Base-by-base conservation (phyloP, 2,888 invertebrate genomes). In the Shargacucullia verbasci region DNA sequence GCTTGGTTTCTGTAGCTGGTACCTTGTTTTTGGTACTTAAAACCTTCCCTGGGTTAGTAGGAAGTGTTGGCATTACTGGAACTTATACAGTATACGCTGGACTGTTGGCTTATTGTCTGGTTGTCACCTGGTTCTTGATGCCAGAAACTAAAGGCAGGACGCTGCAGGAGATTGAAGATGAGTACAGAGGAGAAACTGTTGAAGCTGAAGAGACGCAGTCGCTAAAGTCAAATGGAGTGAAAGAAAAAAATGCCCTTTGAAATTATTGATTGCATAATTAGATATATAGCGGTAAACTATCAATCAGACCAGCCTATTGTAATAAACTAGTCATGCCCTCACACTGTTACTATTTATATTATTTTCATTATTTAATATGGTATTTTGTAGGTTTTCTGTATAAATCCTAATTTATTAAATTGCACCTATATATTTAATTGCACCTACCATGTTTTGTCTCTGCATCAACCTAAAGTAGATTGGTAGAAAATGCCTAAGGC, bases 101-200 rank as follows among this genome's bases (percentile, higher is more conserved):
- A 0, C 70, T 88, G 0, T 85, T 95, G 49, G 87, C 94, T 0
- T 84, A 95, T 5, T 75, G 94, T 25, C 93, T 96, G 31, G 82
- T 93, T 1, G 70, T 95, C 0, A 94, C 95, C 57, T 89, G 95
- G 63, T 91, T 94, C 49, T 77, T 94, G 46, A 80, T 96, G 52
- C 96, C 96, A 0, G 96, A 96, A 82, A 96, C 96, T 0, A 95
- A 94, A 68, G 95, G 95, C 3, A 95, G 94, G 69, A 95, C 96
- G 0, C 83, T 96, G 50, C 91, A 95, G 58, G 95, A 96, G 80
- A 96, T 96, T 44, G 96, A 96, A 69, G 94, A 95, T 13, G 86
- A 87, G 47, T 95, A 95, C 52, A 83, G 87, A 67, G 90, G 89
- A 35, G 35, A 13, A 7, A 34, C n/a, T 3, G 39, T n/a, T 0